Conservation (phyloP, 2,888 invertebrate species). For the Dasysyrphus tricinctus region DNA sequence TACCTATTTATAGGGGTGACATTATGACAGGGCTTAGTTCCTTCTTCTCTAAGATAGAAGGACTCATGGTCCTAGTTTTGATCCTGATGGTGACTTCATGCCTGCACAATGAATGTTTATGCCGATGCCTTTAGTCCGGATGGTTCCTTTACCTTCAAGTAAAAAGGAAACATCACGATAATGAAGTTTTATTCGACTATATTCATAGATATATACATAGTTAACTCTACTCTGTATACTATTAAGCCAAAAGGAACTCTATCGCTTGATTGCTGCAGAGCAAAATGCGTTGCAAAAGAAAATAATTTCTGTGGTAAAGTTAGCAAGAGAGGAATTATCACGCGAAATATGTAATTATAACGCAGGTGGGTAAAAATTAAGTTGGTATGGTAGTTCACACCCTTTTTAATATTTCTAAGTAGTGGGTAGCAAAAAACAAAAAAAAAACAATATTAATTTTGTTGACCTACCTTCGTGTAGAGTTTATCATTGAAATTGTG, state of each 20-base stretch:
- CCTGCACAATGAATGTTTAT: neutral
- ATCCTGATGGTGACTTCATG: slow-evolving; percentile 3
- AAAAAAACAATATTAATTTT: neutral
- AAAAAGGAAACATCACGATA: slow-evolving; percentile 31
- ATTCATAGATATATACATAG: too few relatives aligned
- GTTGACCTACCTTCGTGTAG: neutral
- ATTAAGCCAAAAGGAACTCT: neutral
- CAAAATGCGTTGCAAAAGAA: slow-evolving; percentile 25
- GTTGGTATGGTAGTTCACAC: neutral
- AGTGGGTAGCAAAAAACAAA: neutral
- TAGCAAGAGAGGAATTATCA: slow-evolving; percentile 19
- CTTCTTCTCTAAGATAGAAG: neutral
- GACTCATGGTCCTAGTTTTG: neutral
- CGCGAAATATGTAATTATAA: slow-evolving; percentile 30
- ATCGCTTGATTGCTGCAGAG: slow-evolving; percentile 7
- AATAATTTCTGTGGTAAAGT: slow-evolving; percentile 4
- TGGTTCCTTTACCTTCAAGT: neutral
- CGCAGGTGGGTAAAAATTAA: neutral
- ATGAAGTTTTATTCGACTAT: slow-evolving; percentile 43
- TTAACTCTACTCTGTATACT: neutral
- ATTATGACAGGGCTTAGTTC: slow-evolving; percentile 5
- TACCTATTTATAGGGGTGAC: neutral
- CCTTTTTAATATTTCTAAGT: slow-evolving; percentile 23
- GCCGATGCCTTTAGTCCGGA: slow-evolving; percentile 4
- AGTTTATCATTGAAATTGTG: too few relatives aligned